Base-by-base conservation (phyloP, 2,113 vertebrate species). In the Microtus montanus region DNA sequence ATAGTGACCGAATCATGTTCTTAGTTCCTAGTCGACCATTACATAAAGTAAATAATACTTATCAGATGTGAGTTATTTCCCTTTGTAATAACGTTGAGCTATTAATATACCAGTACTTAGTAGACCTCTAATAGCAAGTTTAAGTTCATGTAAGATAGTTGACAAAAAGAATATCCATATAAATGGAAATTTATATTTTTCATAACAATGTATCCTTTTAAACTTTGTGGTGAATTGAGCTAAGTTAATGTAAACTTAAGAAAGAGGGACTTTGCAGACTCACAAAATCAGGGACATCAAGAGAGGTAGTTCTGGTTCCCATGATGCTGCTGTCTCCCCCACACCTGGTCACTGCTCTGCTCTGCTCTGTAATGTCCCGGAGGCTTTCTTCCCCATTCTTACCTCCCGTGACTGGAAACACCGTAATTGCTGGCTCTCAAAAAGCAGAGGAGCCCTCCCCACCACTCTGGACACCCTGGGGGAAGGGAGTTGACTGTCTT, bases 141-240 rank as follows among this genome's bases (percentile, higher is more conserved):
- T 68, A 66, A 52, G 71, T 95, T 64, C 68, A 44, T 33, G 58
- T 35, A 47, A 64, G 68, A 89, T 79, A 66, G 20, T 73, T n/a
- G 44, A 91, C 64, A 19, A 41, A 82, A 92, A 41, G 91, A 92
- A 49, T 17, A 70, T 41, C 7, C 64, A 80, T 52, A 35, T 95
- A 75, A 80, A 75, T 87, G 30, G 10, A 91, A 92, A 28, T 64
- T 28, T 64, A n/a, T 64, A 49, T 66, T 71, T 88, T 88, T 95
- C 38, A 9, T 41, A 91, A 68, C 44, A 3, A 63, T 75, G 70
- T 35, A 26, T 64, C 68, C 44, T 77, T 88, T 93, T 5, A 71
- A 84, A 68, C 1, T 3, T 47, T 70, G 38, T 33, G 41, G 24
- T 71, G 7, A 75, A n/a, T 86, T 54, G 10, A 12, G 7, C 54